Evolutionary conservation across 2,113 vertebrate species (phyloP), one percentile per base, ranked within the genome.

Genomic region (Herpailurus yagouaroundi): DNA sequence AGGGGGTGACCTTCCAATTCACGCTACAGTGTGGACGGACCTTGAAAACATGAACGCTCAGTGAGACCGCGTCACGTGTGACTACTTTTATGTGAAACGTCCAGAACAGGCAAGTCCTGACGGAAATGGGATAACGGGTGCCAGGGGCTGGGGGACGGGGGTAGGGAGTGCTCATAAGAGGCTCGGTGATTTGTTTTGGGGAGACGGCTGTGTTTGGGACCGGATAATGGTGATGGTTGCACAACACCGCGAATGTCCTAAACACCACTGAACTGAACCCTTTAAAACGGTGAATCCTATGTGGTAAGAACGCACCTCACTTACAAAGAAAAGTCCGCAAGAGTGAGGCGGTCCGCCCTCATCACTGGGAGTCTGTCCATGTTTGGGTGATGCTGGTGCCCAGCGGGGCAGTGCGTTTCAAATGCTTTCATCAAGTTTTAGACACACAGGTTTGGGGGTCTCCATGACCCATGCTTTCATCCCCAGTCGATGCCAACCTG

Each of bases 1-100:
- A 8, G 7, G 38, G 15, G 18, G 63, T 1, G 1, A 64, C 23
- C 25, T 12, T 4, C 48, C 77, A 77, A 77, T 31, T 14, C 16
- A 4, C 0, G 2, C 19, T 33, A 5, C n/a, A 3, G 3, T 6
- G 0, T 4, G 76, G 31, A 66, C 0, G 6, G 11, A 52, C 7
- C 69, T 3, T 57, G 69, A 50, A 12, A 1, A 18, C 83, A 4
- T 1, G n/a, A 15, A 10, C 6, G 9, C n/a, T 77, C 52, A 8
- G 45, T 7, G 60, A 83, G 82, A 8, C 71, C 12, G 1, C 11
- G 1, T 8, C 23, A 18, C 12, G 3, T n/a, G n/a, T 19, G 63
- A 7, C 1, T 38, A 48, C 38, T 3, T 7, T 0, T 18, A n/a
- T 3, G 19, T 3, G 71, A 50, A 16, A 74, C 0, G 2, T 38